Percentiles rank a stretch among this genome's conserved stretches.
Evolutionary conservation across 2,888 invertebrate species (phyloP).

Genomic region (Polydrusus pterygomalis): DNA sequence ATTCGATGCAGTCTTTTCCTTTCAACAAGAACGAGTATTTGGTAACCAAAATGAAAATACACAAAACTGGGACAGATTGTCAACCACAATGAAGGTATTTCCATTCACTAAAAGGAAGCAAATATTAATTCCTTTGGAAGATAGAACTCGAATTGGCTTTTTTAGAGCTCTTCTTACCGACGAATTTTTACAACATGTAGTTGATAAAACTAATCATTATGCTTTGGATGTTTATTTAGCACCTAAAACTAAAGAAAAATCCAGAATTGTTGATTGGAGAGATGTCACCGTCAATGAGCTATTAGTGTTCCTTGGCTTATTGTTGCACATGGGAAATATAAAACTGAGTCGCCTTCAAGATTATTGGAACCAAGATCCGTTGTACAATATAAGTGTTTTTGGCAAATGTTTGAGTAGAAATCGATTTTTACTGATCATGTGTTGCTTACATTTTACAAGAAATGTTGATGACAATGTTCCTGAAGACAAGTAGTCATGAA

Average conservation of each 20-base stretch:
- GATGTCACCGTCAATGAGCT: constrained; percentile 29
- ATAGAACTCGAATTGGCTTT: constrained; percentile 3
- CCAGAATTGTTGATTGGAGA: constrained; percentile 27
- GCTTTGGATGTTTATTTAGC: constrained; percentile 1
- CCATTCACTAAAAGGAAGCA: neutral
- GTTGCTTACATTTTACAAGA: constrained; percentile 37
- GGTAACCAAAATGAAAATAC: constrained; percentile 1
- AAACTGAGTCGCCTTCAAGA: constrained; percentile 26
- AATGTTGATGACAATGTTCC: constrained; percentile 10
- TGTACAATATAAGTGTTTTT: constrained; percentile 46
- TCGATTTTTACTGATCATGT: constrained; percentile 47
- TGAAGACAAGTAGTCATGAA: constrained; percentile 55
- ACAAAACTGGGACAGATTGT: neutral
- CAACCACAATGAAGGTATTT: constrained; percentile 12
- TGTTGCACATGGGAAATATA: constrained; percentile 50
- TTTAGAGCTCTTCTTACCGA: constrained; percentile 2
- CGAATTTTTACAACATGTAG: constrained; percentile 11
- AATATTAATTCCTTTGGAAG: neutral
- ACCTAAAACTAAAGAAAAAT: constrained; percentile 23
- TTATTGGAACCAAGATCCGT: constrained; percentile 53
- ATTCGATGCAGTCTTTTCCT: neutral
- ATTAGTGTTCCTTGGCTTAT: constrained; percentile 23
- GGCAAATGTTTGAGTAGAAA: constrained; percentile 45
- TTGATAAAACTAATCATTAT: constrained; percentile 23
- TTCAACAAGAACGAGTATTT: constrained; percentile 14